phyloP scores from a whole-genome alignment of 2,888 invertebrate genomes.

The Podotricha telesiphe region DNA sequence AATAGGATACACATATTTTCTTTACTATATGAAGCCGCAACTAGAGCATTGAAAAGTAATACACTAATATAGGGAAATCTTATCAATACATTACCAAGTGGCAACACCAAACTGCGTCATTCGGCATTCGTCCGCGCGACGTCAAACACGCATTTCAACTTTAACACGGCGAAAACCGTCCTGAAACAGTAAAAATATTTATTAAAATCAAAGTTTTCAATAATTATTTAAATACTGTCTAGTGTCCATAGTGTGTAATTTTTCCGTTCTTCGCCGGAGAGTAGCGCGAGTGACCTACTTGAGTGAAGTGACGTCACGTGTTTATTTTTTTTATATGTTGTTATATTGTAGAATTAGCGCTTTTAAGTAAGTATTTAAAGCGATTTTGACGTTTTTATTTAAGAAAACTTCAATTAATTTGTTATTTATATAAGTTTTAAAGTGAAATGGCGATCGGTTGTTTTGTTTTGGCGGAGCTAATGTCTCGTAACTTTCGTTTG shows the following conservation, averaged over 20 bases:
- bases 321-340: constrained; percentile 41
- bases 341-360: neutral
- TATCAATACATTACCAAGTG: constrained; percentile 35
- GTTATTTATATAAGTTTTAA: neutral
- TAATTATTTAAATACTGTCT: neutral
- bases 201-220: neutral
- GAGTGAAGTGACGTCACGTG: constrained; percentile 44
- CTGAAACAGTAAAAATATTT: neutral
- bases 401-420: neutral
- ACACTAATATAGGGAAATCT: constrained; percentile 11
- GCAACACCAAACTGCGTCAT: constrained; percentile 71
- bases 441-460: constrained; percentile 3
- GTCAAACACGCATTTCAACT: constrained; percentile 49
- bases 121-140: constrained; percentile 54
- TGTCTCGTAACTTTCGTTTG: neutral
- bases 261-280: neutral
- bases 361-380: neutral
- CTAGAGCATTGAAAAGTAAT: too few species aligned
- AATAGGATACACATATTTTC: too few species aligned
- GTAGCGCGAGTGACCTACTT: constrained; percentile 43
- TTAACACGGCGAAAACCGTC: constrained; percentile 13
- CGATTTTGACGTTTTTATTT: neutral
- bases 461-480: neutral
- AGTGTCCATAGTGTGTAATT: neutral
- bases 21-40: too few species aligned